Base-by-base conservation (phyloP, 2,888 invertebrate genomes). In the Strigamia crassipes region DNA sequence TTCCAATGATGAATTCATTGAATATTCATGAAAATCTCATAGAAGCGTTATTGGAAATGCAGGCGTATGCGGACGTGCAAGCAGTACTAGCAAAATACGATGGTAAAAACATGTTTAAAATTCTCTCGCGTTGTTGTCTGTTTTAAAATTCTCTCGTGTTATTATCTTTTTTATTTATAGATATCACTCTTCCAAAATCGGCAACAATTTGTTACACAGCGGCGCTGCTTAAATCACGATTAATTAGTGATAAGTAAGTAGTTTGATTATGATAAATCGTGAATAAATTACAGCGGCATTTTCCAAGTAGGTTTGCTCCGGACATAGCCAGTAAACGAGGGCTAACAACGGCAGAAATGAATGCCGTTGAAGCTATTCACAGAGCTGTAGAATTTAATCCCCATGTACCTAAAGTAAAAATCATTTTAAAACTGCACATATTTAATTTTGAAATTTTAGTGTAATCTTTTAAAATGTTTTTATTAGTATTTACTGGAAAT, bases 351-450 rank as follows among this genome's bases (percentile, higher is more conserved):
- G 94, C 95, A 18, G 97, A 97, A 88, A 93, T 94, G 92, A 93
- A 93, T 85, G 97, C 97, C 0, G 94, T 96, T 0, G 96, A 97
- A 89, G 96, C 96, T 0, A 96, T 96, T 85, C 97, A 97, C 87
- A 90, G 96, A 86, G 98, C 98, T 12, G 96, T 99, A 78, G 97
- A 97, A 88, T 98, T 96, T 89, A 99, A 99, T 91, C 97, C 99
- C 83, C 96, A 97, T 90, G 98, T 97, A 86, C 96, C 97, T 82
- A 96, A 96, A 88, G 91, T 91, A 86, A 84, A 82, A 34, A 9
- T 10, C 6, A 78, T 73, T 18, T 23, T 21, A n/a, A 2, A 21
- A 9, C 31, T 78, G 13, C 10, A 5, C 9, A 8, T 27, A 15
- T 79, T 38, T 41, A 21, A 13, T 18, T 41, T 79, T 41, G 6